These are phyloP conservation scores for Sarcophaga subvicina DNA, from an alignment of 2,888 invertebrate species.

Conservation along the genomic window DNA sequence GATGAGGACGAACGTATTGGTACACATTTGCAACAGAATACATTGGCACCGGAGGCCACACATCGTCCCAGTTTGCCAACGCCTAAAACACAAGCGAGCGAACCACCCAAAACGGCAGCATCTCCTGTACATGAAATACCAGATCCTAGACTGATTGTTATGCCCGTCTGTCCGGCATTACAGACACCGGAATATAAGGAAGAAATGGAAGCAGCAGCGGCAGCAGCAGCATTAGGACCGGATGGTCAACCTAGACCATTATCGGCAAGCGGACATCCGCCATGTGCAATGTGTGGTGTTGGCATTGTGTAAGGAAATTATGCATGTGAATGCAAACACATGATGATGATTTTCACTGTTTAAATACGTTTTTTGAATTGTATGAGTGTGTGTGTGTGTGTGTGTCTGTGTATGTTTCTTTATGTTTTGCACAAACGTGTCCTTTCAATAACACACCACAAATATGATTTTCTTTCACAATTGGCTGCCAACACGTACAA, in stretches of 20 bases:
- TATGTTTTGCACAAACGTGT: no score
- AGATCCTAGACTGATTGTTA: conserved; percentile 79
- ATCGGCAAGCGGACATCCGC: conserved; percentile 80
- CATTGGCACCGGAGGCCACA: conserved; percentile 83
- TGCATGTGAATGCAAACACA: not conserved
- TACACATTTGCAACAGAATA: conserved; percentile 83
- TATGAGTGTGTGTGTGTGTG: not conserved
- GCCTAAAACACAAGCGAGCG: conserved; percentile 66
- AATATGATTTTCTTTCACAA: no score
- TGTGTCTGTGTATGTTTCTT: not conserved
- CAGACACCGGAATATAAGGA: conserved; percentile 79
- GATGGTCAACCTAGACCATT: conserved; percentile 76
- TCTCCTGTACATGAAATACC: conserved; percentile 65
- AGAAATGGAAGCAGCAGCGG: conserved; percentile 79
- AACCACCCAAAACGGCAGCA: conserved; percentile 65
- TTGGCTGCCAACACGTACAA: no score
- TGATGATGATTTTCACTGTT: not conserved
- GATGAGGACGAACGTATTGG: conserved; percentile 79
- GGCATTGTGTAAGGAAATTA: conserved; percentile 81
- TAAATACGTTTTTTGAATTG: not conserved
- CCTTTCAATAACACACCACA: no score
- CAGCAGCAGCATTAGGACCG: conserved; percentile 75
- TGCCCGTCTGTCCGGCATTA: conserved; percentile 79
- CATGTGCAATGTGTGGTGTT: conserved; percentile 81
- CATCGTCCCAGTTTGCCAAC: conserved; percentile 83